Conservation (phyloP, 2,888 invertebrate genomes). For the Rotaria magnacalcarata region DNA sequence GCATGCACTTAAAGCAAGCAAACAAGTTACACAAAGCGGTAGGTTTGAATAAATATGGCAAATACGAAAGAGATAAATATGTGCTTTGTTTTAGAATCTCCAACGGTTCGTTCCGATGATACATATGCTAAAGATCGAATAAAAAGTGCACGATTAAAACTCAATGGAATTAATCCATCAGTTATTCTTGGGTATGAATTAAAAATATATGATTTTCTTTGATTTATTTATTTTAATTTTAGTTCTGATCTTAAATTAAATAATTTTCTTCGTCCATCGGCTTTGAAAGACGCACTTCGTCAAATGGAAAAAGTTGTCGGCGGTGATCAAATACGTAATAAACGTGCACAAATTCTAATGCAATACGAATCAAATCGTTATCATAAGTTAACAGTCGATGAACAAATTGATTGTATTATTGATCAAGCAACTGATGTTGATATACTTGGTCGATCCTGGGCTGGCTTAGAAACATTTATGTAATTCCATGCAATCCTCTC, state of each 20-base stretch:
- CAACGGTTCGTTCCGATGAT: background rate
- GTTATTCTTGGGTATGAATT: constrained; percentile 3
- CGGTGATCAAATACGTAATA: background rate
- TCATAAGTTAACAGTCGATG: constrained; percentile 53
- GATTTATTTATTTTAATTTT: no score
- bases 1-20: background rate
- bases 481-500: no score
- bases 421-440: constrained; percentile 70
- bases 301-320: background rate
- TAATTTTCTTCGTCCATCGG: no score
- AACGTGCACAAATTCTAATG: constrained; percentile 12
- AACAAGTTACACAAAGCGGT: background rate
- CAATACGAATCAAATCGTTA: constrained; percentile 47
- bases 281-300: background rate
- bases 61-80: no score
- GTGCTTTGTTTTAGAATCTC: background rate
- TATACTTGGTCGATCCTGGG: constrained; percentile 66
- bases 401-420: constrained; percentile 66
- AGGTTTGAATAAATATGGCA: background rate
- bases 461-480: constrained; percentile 66
- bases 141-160: constrained; percentile 41
- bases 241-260: no score
- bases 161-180: constrained; percentile 40
- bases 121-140: constrained; percentile 43
- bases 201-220: no score